phyloP scores from a whole-genome alignment of 2,113 vertebrate species.

The Scomber japonicus region DNA sequence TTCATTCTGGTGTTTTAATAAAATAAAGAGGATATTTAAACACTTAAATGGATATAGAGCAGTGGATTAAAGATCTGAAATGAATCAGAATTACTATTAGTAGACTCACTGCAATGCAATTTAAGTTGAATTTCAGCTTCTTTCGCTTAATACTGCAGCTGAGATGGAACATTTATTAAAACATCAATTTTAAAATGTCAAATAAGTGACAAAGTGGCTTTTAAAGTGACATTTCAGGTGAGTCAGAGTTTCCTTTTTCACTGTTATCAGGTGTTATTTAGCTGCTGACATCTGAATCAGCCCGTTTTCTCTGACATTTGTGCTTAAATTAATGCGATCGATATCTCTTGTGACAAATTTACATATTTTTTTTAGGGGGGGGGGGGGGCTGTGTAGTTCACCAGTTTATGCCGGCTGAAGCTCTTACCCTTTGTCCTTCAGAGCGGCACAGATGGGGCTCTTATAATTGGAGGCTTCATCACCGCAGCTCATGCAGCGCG shows the following conservation, averaged over 20 bases:
- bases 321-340: constrained; percentile 32
- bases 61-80: not conserved
- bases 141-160: not conserved
- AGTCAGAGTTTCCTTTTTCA: constrained; percentile 28
- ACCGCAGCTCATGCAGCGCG: constrained; percentile 92
- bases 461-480: constrained; percentile 89
- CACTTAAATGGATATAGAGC: not conserved
- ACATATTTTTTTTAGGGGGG: not conserved
- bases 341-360: constrained; percentile 39
- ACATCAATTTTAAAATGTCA: constrained; percentile 57
- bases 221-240: constrained; percentile 64
- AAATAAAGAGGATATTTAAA: not conserved
- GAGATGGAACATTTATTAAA: constrained; percentile 28
- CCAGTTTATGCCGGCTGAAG: not conserved
- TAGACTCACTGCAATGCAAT: not conserved
- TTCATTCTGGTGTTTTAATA: not conserved
- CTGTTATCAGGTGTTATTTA: constrained; percentile 35
- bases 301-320: constrained; percentile 50
- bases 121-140: not conserved
- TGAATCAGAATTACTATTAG: not conserved
- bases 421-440: constrained; percentile 94
- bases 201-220: constrained; percentile 50
- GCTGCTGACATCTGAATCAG: constrained; percentile 33
- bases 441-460: constrained; percentile 92
- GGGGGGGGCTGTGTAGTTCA: not conserved